phyloP scores from a whole-genome alignment of 2,797 vertebrate species.

The Pseudomugil tenellus region DNA sequence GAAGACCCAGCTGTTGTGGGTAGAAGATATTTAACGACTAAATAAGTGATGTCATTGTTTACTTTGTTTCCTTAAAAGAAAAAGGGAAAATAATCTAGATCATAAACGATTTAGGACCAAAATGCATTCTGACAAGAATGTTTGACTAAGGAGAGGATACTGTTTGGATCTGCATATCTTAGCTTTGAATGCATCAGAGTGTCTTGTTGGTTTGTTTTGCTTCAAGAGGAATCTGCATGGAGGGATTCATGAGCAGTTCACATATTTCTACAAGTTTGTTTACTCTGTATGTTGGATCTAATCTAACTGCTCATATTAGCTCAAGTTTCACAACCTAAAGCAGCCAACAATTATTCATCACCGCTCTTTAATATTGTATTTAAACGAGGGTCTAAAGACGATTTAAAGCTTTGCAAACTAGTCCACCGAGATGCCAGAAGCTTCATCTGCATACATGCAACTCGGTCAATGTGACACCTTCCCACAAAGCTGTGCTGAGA shows the following conservation, averaged over 20 bases:
- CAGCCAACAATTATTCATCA: too few relatives aligned
- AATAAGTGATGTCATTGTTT: not conserved
- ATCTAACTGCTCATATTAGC: not conserved
- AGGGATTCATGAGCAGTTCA: not conserved
- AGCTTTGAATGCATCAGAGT: not conserved
- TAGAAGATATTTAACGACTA: not conserved
- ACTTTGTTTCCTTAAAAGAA: slow-evolving; percentile 9
- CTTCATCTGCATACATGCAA: not conserved
- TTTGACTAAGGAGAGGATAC: not conserved
- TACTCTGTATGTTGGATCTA: not conserved
- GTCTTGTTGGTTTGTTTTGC: not conserved
- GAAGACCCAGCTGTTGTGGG: slow-evolving; percentile 23
- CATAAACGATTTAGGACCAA: not conserved
- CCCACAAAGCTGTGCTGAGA: not conserved
- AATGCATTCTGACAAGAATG: too few relatives aligned
- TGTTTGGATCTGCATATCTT: too few relatives aligned
- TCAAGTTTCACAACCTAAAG: not conserved
- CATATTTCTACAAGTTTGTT: not conserved
- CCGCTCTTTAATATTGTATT: not conserved
- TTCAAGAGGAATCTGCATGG: not conserved
- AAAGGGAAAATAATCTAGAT: not conserved
- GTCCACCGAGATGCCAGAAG: too few relatives aligned
- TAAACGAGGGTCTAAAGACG: not conserved
- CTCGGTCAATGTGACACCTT: not conserved
- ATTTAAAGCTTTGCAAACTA: not conserved